A percentile compares a stretch with the other conserved stretches of the same genome.
Evolutionary conservation across 2,888 invertebrate species (phyloP).

Genomic region (Lasioglossum marginatum): DNA sequence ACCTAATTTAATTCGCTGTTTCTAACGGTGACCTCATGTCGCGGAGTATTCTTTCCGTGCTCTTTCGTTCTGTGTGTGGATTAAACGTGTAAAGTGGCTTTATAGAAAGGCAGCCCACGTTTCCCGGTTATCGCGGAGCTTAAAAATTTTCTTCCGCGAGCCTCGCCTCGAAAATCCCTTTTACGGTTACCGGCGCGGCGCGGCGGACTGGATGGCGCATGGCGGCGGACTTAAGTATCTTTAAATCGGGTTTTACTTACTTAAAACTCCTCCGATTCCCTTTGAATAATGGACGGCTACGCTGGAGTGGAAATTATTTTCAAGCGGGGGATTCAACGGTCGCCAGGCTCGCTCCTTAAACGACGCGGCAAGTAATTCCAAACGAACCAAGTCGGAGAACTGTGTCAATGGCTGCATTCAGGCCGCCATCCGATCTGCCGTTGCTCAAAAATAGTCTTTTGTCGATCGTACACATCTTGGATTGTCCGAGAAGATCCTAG

Average conservation of each 20-base stretch:
- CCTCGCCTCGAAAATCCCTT: not conserved
- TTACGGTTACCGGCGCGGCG: not conserved
- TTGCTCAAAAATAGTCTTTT: not conserved
- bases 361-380: not conserved
- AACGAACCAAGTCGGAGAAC: not conserved
- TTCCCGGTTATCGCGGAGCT: constrained; percentile 5
- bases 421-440: not conserved
- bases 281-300: constrained; percentile 36
- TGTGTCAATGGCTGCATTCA: not conserved
- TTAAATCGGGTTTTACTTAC: constrained; percentile 41
- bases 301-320: constrained; percentile 18
- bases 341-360: not conserved
- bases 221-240: constrained; percentile 30
- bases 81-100: constrained; percentile 6
- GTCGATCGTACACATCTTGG: not conserved
- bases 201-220: no score
- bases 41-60: not conserved
- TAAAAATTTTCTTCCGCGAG: constrained; percentile 28
- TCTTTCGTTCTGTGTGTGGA: not conserved
- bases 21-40: not conserved
- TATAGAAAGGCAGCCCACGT: not conserved
- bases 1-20: not conserved
- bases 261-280: constrained; percentile 36
- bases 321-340: not conserved
- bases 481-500: no score